Conservation (phyloP, 1,140 invertebrate species). For the Paraescarpia echinospica region DNA sequence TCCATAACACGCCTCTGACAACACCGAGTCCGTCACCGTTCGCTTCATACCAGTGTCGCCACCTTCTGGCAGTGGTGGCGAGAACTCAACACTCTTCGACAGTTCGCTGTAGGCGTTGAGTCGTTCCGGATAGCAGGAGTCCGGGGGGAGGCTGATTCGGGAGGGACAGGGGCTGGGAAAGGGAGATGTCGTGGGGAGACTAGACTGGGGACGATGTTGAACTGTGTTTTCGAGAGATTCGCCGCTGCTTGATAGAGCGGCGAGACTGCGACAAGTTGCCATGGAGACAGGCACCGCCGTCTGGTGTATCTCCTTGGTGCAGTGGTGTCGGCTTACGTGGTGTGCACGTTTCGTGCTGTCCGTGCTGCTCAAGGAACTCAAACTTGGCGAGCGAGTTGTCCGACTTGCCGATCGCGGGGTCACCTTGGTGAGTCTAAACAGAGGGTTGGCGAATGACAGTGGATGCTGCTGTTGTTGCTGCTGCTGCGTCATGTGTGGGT, state of each 20-base stretch:
- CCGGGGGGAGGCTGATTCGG: neutral
- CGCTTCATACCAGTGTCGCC: slow-evolving; percentile 37
- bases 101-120: neutral
- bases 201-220: neutral
- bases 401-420: neutral
- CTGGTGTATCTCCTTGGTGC: neutral
- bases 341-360: slow-evolving; percentile 33
- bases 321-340: neutral
- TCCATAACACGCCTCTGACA: neutral
- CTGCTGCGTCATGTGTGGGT: slow-evolving; percentile 58
- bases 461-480: slow-evolving; percentile 62
- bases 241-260: neutral
- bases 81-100: slow-evolving; percentile 15
- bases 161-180: neutral
- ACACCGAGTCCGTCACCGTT: slow-evolving; percentile 42
- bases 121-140: neutral
- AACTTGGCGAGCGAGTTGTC: slow-evolving; percentile 30
- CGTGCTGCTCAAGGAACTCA: slow-evolving; percentile 39
- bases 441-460: slow-evolving; percentile 83
- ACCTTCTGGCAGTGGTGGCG: neutral
- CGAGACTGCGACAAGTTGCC: neutral
- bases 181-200: neutral
- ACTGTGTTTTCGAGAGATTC: neutral
- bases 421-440: slow-evolving; percentile 63
- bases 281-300: neutral